Evolutionary conservation across 1,140 invertebrate genomes (phyloP).

Genomic region (Bombus picipes): DNA sequence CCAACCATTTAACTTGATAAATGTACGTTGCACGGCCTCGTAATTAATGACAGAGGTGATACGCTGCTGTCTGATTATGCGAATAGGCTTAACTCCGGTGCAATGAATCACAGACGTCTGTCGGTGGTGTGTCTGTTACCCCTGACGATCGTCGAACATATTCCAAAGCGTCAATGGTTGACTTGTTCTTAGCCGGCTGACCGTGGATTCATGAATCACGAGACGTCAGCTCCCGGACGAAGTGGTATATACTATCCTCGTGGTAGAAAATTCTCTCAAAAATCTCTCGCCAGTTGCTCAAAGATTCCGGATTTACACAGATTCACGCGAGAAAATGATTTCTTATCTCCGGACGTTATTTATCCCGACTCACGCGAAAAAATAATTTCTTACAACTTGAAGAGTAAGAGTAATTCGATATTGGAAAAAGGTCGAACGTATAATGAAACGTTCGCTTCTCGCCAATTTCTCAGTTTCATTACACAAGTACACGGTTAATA

Average conservation of each 20-base stretch:
- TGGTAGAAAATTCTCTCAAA: background rate
- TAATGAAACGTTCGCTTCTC: too few species aligned
- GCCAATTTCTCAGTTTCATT: too few species aligned
- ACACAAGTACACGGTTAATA: too few species aligned
- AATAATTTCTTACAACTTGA: too few species aligned
- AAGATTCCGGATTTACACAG: too few species aligned
- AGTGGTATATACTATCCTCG: background rate
- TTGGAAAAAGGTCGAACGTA: too few species aligned
- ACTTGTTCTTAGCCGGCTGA: background rate
- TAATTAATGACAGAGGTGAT: slow-evolving; percentile 60
- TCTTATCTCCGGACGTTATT: background rate
- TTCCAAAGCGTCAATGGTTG: background rate
- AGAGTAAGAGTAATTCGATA: too few species aligned
- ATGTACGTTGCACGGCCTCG: slow-evolving; percentile 31
- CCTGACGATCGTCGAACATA: background rate
- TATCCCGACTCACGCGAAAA: too few species aligned
- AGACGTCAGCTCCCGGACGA: background rate
- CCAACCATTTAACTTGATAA: slow-evolving; percentile 47
- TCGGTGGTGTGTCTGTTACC: background rate
- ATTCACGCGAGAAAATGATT: background rate
- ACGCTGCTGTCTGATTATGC: slow-evolving; percentile 60
- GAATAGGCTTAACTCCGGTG: slow-evolving; percentile 44
- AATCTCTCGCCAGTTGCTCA: background rate
- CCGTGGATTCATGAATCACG: slow-evolving; percentile 3
- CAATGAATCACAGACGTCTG: slow-evolving; percentile 48